Base-by-base conservation (phyloP, 2,888 invertebrate genomes). In the Allolobophora icterica region DNA sequence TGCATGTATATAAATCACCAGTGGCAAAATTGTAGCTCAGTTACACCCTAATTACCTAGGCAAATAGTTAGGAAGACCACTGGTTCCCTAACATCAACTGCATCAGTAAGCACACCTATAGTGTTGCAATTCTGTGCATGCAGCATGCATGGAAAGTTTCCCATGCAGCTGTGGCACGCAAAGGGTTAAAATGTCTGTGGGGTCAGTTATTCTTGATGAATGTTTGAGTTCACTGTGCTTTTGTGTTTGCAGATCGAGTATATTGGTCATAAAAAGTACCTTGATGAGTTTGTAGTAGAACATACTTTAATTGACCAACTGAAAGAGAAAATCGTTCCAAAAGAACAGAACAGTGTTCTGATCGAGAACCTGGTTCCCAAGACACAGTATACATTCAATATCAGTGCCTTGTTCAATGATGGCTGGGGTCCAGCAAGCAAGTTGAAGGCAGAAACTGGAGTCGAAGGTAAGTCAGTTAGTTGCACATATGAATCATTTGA, bases 351-450 rank as follows among this genome's bases (percentile, higher is more conserved):
- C 40, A 93, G 93, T 11, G 93, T 92, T 90, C 92, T 93, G 15
- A 94, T 95, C 34, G 92, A 93, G 38, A 93, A 94, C 71, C 94
- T 95, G 21, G 92, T 93, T 89, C 95, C 95, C 13, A 94, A 94
- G 91, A 94, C 94, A 92, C 93, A 93, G 52, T 95, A 94, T 92
- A 93, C 93, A 89, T 95, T 95, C 92, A 95, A 95, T 92, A 94
- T 95, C 91, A 94, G 93, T 40, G 94, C 95, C 42, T 92, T 93
- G 58, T 95, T 94, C 92, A 92, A 92, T 58, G 94, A 95, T 91
- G 94, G 94, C 4, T 92, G 92, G 89, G 94, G 95, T 3, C 93
- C 93, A 19, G 92, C 92, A 8, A 93, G 93, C 40, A 92, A 92
- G 58, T 92, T 94, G 15, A 93, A 93, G 84, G 93, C 94, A 30